Evolutionary conservation across 2,797 vertebrate species (phyloP).

Genomic region (Cuniculus paca): DNA sequence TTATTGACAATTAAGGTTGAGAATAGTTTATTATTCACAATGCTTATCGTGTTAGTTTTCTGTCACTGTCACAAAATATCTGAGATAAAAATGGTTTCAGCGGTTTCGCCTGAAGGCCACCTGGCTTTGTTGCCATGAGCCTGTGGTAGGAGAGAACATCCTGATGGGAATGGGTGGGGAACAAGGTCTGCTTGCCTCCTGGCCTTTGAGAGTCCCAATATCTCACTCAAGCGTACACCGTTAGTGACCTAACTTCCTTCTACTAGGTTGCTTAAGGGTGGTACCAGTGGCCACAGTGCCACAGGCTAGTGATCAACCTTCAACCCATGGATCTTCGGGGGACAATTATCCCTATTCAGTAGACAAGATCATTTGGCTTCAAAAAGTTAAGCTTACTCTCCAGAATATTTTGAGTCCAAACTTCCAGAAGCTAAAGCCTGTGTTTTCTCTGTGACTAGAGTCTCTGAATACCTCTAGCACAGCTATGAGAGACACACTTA

Average conservation of each 20-base stretch:
- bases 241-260: not conserved
- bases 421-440: not conserved
- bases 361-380: not conserved
- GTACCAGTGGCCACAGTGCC: rapidly evolving
- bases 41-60: not conserved
- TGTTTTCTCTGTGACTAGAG: not conserved
- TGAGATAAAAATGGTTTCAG: not conserved
- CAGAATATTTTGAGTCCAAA: not conserved
- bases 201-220: not conserved
- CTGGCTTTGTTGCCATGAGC: not conserved
- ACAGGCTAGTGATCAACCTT: not conserved
- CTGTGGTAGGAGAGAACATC: not conserved
- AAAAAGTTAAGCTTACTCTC: not conserved
- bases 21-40: not conserved
- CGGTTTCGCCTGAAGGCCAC: no score
- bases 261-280: not conserved
- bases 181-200: not conserved
- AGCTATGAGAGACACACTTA: not conserved
- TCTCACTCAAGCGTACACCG: rapidly evolving
- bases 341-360: not conserved
- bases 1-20: not conserved
- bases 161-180: no score
- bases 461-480: rapidly evolving
- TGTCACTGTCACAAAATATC: not conserved
- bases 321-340: not conserved